These are phyloP conservation scores for Tetrax tetrax DNA, from an alignment of 2,113 vertebrate species.

Conservation along the genomic window DNA sequence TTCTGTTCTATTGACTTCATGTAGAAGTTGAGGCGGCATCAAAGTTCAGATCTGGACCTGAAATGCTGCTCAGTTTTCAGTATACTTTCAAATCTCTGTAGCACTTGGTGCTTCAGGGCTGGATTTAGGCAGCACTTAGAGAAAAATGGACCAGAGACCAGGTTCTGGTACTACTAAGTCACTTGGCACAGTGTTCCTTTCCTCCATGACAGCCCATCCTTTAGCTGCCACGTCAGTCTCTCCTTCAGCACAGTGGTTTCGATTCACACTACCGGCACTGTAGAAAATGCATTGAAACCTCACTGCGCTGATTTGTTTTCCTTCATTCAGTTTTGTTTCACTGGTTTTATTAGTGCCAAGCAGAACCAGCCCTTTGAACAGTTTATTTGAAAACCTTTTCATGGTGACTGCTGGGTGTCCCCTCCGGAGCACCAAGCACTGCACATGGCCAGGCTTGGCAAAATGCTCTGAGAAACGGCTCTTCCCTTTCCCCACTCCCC, in stretches of 20 bases:
- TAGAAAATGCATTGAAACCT: background rate
- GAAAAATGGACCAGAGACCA: background rate
- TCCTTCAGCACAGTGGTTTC: background rate
- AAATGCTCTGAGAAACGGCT: slow-evolving; percentile 26
- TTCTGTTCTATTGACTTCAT: background rate
- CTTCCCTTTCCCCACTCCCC: background rate
- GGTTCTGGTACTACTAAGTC: background rate
- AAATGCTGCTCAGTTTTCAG: background rate
- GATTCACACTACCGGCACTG: background rate
- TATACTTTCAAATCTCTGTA: background rate
- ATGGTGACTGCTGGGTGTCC: background rate
- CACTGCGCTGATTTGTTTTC: background rate
- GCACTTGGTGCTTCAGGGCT: background rate
- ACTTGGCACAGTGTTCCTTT: background rate
- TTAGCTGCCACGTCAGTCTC: background rate
- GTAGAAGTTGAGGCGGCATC: background rate
- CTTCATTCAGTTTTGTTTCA: background rate
- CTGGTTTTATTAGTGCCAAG: background rate
- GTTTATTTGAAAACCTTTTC: background rate
- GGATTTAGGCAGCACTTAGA: background rate
- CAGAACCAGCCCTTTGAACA: background rate
- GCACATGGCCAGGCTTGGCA: background rate
- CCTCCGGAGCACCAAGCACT: background rate
- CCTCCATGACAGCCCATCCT: background rate
- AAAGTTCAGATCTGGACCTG: background rate